These are phyloP conservation scores for Naso thynnoides DNA, from an alignment of 2,797 vertebrate genomes.

Conservation along the genomic window DNA sequence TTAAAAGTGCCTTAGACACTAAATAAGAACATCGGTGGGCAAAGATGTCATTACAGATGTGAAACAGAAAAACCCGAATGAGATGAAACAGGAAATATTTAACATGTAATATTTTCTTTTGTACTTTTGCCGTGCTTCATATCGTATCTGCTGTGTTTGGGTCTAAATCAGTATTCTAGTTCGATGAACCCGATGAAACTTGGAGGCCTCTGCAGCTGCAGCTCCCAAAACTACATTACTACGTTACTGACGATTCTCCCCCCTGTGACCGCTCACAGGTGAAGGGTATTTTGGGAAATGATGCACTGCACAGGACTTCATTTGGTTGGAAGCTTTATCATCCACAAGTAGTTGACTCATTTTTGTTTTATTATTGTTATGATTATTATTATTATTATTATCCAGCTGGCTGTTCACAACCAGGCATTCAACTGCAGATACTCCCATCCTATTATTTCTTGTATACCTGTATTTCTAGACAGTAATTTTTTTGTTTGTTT, in stretches of 20 bases:
- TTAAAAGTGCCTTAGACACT: slow-evolving; percentile 98
- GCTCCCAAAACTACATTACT: slow-evolving; percentile 26
- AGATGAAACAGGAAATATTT: slow-evolving; percentile 49
- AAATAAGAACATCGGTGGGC: slow-evolving; percentile 88
- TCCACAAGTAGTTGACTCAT: slow-evolving; percentile 80
- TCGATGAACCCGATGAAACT: slow-evolving; percentile 72
- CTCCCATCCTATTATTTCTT: slow-evolving; percentile 86
- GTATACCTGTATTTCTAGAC: slow-evolving; percentile 96
- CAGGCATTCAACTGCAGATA: slow-evolving; percentile 90
- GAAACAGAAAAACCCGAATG: slow-evolving; percentile 41
- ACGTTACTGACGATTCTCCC: neutral
- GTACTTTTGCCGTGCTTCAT: slow-evolving; percentile 87
- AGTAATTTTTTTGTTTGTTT: slow-evolving; percentile 87
- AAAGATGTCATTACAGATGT: slow-evolving; percentile 51
- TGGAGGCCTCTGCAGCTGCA: slow-evolving; percentile 79
- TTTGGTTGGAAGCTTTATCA: slow-evolving; percentile 96
- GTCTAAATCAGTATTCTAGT: slow-evolving; percentile 86
- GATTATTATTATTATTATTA: slow-evolving; percentile 61
- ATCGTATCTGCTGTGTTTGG: slow-evolving; percentile 81
- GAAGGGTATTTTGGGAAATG: slow-evolving; percentile 36
- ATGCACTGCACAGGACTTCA: slow-evolving; percentile 66
- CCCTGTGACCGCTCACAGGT: neutral
- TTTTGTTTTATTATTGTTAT: slow-evolving; percentile 38
- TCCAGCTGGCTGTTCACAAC: slow-evolving; percentile 92
- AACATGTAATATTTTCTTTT: slow-evolving; percentile 48